Conservation (phyloP, 1,140 invertebrate species). For the Leucophenga varia region DNA sequence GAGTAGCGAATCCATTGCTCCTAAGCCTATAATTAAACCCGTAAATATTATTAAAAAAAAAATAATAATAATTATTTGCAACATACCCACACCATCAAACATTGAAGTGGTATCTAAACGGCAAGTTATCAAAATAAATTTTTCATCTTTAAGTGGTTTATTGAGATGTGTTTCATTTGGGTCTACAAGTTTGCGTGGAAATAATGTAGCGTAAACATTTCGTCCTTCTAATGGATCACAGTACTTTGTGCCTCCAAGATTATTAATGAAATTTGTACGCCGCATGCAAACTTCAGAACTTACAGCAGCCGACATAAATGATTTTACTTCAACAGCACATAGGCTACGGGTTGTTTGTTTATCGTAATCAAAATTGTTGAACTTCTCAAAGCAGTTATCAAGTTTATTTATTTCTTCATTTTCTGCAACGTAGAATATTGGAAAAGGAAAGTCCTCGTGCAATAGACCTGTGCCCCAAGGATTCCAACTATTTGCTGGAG, state of each 20-base stretch:
- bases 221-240: conserved; percentile 86
- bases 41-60: no score
- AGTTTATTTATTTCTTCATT: conserved; percentile 63
- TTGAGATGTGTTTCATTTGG: no score
- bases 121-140: conserved; percentile 74
- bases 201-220: conserved; percentile 73
- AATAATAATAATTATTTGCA: no score
- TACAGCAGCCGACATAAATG: conserved; percentile 86
- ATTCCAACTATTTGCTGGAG: conserved; percentile 71
- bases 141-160: no score
- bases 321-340: conserved; percentile 81
- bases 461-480: conserved; percentile 71
- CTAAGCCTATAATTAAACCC: conserved; percentile 62
- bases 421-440: conserved; percentile 76
- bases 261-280: conserved; percentile 62
- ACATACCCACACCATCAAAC: conserved; percentile 75
- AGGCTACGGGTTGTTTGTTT: conserved; percentile 69
- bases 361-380: conserved; percentile 61
- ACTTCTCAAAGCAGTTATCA: conserved; percentile 62
- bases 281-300: conserved; percentile 79
- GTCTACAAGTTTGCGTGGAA: conserved; percentile 57
- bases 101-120: conserved; percentile 82
- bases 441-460: conserved; percentile 77
- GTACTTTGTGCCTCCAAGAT: conserved; percentile 66
- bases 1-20: conserved; percentile 77